phyloP scores from a whole-genome alignment of 2,888 invertebrate species.

The Euclidia mi region DNA sequence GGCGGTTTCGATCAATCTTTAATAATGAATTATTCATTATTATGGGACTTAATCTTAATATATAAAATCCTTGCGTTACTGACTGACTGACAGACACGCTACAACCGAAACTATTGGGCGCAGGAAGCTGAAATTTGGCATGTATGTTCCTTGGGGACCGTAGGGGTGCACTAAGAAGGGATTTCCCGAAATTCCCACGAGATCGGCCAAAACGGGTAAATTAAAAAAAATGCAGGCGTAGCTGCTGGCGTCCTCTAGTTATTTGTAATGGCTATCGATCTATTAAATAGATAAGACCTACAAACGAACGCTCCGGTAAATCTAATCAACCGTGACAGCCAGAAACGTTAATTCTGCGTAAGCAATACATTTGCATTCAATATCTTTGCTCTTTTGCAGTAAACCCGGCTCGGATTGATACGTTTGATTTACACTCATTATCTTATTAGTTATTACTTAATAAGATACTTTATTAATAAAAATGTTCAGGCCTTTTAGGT shows the following conservation, averaged over 20 bases:
- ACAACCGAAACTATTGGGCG: too few species aligned
- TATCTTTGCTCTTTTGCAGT: conserved; percentile 28
- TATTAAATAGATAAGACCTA: conserved; percentile 45
- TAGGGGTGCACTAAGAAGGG: too few species aligned
- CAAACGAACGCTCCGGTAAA: conserved; percentile 35
- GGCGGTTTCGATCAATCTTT: conserved; percentile 61
- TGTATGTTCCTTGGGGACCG: too few species aligned
- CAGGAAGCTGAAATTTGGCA: too few species aligned
- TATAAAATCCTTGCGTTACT: too few species aligned
- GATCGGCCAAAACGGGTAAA: too few species aligned
- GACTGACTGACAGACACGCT: too few species aligned
- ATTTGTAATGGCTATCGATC: conserved; percentile 46
- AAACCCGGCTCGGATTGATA: conserved; percentile 37
- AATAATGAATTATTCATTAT: conserved; percentile 68
- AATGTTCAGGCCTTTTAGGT: conserved; percentile 33
- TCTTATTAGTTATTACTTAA: conserved; percentile 24
- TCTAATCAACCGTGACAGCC: conserved; percentile 47
- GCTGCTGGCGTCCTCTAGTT: too few species aligned
- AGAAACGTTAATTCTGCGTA: conserved; percentile 33
- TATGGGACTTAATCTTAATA: conserved; percentile 39
- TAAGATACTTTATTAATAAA: too few species aligned
- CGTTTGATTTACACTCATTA: conserved; percentile 25
- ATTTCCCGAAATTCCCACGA: too few species aligned
- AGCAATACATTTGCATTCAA: conserved; percentile 47
- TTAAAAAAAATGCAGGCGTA: too few species aligned